phyloP scores from a whole-genome alignment of 1,140 invertebrate species.

The Drosophila ficusphila region DNA sequence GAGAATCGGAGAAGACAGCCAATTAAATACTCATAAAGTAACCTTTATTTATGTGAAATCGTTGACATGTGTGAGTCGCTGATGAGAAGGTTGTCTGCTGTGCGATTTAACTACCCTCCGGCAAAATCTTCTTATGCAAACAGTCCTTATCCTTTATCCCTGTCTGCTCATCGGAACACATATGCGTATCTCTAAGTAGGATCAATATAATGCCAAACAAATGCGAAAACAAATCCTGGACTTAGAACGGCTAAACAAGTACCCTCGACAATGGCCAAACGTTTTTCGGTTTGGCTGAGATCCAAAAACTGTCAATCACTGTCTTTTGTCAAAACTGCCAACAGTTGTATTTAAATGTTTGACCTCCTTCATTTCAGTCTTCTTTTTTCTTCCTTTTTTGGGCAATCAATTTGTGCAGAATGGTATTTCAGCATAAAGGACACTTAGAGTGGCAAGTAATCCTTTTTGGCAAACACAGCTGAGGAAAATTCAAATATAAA shows the following conservation, averaged over 20 bases:
- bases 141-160: conserved; percentile 10
- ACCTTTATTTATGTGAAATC: conserved; percentile 67
- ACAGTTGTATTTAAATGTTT: conserved; percentile 40
- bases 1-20: conserved; percentile 43
- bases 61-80: conserved; percentile 54
- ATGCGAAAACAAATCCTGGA: conserved; percentile 45
- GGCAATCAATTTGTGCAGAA: background rate
- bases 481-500: background rate
- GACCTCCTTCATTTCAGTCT: conserved; percentile 40
- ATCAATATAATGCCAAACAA: conserved; percentile 50
- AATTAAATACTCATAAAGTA: conserved; percentile 71
- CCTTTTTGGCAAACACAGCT: background rate
- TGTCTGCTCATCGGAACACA: conserved; percentile 4
- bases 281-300: conserved; percentile 19
- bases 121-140: conserved; percentile 30
- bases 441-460: background rate
- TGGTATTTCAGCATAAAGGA: background rate
- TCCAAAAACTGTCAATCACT: conserved; percentile 38
- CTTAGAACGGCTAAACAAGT: conserved; percentile 50
- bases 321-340: conserved; percentile 50
- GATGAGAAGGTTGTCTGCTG: conserved; percentile 34
- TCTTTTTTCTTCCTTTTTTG: background rate
- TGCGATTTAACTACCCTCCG: conserved; percentile 22
- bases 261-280: conserved; percentile 32
- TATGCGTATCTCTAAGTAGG: conserved; percentile 38